Evolutionary conservation across 2,888 invertebrate genomes (phyloP), one percentile per base, ranked within the genome.

Genomic region (Epicampocera succincta): DNA sequence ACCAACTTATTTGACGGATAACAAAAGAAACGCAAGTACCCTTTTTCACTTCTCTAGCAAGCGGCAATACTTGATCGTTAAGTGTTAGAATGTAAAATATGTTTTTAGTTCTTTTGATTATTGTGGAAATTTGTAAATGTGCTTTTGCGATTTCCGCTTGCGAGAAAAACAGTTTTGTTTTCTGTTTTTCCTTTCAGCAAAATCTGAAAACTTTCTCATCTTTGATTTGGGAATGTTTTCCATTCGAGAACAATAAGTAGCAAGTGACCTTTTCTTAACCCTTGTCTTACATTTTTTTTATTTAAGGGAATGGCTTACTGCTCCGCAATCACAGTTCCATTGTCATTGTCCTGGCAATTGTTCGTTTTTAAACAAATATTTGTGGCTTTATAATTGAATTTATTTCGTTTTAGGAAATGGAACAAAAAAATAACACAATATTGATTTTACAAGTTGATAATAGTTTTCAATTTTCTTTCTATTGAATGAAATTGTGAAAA

Each of bases 381-480:
- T 80, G 80, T 46, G 74, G 74, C 29, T 69, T 72, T 66, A 63
- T 66, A 83, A 83, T 83, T 83, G 80, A 74, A 80, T 83, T 79
- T 65, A 46, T 76, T 63, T 52, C 29, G 21, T 63, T 33, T 12
- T 25, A 17, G 48, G 40, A n/a, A n/a, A n/a, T n/a, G n/a, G n/a
- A n/a, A n/a, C n/a, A n/a, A n/a, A n/a, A n/a, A n/a, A n/a, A n/a
- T n/a, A n/a, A n/a, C n/a, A 38, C 12, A 48, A 60, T 52, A 72
- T 78, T 78, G 72, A 78, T 78, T 78, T 66, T 52, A 25, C 25
- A 33, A 21, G 38, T 46, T 17, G 78, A 78, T 78, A 66, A 78
- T 15, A 65, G 52, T 65, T 71, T 52, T 21, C 17, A 33, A 65
- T 71, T 52, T 33, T 21, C 13, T 19, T 42, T 33, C 3, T 48